phyloP scores from a whole-genome alignment of 1,140 invertebrate species.

The Globodera rostochiensis region DNA sequence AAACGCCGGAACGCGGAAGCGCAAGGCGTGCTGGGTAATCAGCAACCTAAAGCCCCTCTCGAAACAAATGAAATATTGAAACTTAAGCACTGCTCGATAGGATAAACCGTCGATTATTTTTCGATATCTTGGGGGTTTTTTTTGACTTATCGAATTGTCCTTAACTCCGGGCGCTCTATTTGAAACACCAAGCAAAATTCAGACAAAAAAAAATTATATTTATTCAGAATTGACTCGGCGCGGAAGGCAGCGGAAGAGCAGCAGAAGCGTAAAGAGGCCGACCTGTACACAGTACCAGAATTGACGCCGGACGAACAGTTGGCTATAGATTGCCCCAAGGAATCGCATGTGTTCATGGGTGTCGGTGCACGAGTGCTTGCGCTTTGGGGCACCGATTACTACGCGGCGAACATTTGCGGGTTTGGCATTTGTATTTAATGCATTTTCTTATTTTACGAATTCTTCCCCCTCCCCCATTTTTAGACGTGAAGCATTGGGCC shows the following conservation, averaged over 20 bases:
- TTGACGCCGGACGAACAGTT: constrained; percentile 45
- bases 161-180: too few species aligned
- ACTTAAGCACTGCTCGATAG: too few species aligned
- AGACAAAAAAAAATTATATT: too few species aligned
- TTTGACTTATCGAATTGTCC: too few species aligned
- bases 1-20: constrained; percentile 14
- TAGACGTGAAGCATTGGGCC: constrained; percentile 58
- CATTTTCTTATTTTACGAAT: constrained; percentile 16
- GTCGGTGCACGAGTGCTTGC: constrained; percentile 55
- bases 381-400: constrained; percentile 53
- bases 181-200: too few species aligned
- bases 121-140: too few species aligned
- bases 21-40: not conserved
- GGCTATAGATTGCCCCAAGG: constrained; percentile 32
- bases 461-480: constrained; percentile 2
- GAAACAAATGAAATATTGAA: not conserved
- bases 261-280: constrained; percentile 25
- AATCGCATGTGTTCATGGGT: constrained; percentile 32
- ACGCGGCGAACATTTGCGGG: constrained; percentile 59
- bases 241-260: constrained; percentile 23
- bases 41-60: too few species aligned
- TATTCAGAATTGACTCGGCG: constrained; percentile 6
- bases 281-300: constrained; percentile 29
- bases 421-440: constrained; percentile 27
- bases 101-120: too few species aligned